Percentiles rank a stretch among this genome's conserved stretches.
These are phyloP conservation scores for Silurus aristotelis DNA, from an alignment of 2,797 vertebrate species.

Conservation along the genomic window DNA sequence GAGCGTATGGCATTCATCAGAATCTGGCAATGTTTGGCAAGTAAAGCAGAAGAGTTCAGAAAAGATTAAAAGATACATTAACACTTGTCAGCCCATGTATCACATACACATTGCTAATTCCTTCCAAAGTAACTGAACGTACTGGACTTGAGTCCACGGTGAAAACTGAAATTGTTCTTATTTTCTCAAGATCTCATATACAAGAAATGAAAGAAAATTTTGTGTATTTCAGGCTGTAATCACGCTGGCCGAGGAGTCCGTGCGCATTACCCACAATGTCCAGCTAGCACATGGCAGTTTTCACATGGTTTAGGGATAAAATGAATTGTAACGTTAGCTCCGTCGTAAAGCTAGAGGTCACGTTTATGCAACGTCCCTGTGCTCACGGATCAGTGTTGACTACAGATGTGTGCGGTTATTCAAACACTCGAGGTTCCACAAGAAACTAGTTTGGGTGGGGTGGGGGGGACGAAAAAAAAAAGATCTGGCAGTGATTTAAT, in stretches of 20 bases:
- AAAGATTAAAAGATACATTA: background rate
- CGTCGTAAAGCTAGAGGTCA: background rate
- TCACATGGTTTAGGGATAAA: background rate
- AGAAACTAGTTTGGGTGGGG: no score
- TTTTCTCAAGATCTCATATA: background rate
- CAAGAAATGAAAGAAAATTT: background rate
- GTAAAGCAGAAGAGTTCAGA: background rate
- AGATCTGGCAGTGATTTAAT: background rate
- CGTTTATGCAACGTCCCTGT: constrained; percentile 4
- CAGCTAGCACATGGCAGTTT: background rate
- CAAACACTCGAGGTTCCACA: background rate
- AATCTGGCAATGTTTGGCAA: constrained; percentile 27
- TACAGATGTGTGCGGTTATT: background rate
- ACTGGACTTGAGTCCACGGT: no score
- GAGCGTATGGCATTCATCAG: constrained; percentile 9
- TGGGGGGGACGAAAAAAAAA: background rate
- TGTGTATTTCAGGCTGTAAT: background rate
- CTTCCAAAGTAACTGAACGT: no score
- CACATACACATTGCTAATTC: background rate
- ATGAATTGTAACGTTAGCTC: background rate
- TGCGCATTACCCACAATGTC: background rate
- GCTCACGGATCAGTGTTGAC: background rate
- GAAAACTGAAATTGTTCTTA: background rate
- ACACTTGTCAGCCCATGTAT: background rate
- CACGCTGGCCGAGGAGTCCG: background rate